Evolutionary conservation across 2,888 invertebrate genomes (phyloP).

Genomic region (Xestoiulus laeticollis): DNA sequence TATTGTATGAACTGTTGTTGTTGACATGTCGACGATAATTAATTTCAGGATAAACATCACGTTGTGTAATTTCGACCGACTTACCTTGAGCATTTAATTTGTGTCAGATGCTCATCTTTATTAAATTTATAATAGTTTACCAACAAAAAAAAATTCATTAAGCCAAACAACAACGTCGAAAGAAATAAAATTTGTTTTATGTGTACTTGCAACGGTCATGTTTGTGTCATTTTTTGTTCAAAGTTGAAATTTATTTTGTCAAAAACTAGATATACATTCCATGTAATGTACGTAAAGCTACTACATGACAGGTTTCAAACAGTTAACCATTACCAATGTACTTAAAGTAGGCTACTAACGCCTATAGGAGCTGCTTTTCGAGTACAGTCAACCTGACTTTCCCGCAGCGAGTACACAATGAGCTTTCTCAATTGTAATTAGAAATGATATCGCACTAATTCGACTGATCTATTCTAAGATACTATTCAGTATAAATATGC

Average conservation of each 20-base stretch:
- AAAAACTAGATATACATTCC: neutral
- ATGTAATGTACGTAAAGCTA: neutral
- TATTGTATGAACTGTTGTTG: neutral
- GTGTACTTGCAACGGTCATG: too few species aligned
- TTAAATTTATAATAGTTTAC: neutral
- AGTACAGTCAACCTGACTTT: neutral
- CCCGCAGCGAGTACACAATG: neutral
- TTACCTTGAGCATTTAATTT: neutral
- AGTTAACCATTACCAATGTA: neutral
- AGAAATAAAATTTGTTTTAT: neutral
- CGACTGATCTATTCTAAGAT: neutral
- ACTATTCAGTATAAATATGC: too few species aligned
- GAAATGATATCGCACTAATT: neutral
- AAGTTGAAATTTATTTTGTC: neutral
- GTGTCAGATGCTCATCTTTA: neutral
- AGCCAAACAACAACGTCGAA: neutral
- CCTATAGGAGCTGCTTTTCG: neutral
- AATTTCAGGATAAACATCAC: neutral
- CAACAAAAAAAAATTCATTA: neutral
- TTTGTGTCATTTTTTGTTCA: neutral
- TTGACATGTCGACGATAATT: neutral
- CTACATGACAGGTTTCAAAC: neutral
- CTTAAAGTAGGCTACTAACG: neutral
- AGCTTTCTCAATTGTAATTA: neutral
- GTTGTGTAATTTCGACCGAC: neutral